Base-by-base conservation (phyloP, 1,140 invertebrate species). In the Anagrus nilaparvatae region DNA sequence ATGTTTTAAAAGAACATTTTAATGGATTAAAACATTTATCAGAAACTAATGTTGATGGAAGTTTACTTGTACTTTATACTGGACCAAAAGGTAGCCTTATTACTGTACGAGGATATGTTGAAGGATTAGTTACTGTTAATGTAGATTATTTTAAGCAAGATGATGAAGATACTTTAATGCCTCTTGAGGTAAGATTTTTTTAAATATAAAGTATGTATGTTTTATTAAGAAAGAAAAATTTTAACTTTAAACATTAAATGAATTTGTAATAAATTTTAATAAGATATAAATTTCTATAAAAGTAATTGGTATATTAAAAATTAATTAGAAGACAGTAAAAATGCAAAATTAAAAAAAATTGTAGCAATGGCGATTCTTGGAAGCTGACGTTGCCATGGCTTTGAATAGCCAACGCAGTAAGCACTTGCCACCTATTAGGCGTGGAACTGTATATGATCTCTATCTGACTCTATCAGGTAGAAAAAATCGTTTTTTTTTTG, bases 381-480 rank as follows among this genome's bases (percentile, higher is more conserved):
- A 87, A 78, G 74, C 73, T 59, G 77, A 78, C 58, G 65, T 86
- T 64, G 72, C 72, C 58, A 71, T 77, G 62, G 76, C 75, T 61
- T 73, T 86, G 70, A 74, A 77, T 64, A 81, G 79, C 59, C 71
- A 75, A 59, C 76, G 82, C 59, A 78, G 81, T 62, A 87, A 87
- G 72, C 75, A 82, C 62, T 81, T 87, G 60, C 84, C 84, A 60
- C 74, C 83, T 43, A 74, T 88, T 63, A 85, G 83, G 74, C 72
- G 84, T 70, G 84, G 83, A 58, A 80, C 81, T 67, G 74, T 77
- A 67, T 79, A 82, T 70, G 84, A 87, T 72, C 79, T 85, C 58
- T 89, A 88, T 71, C 76, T 85, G 64, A 84, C 81, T 66, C 83
- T 82, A 67, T 84, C 83, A 86, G 84, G 83, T 87, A 76, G 70